These are phyloP conservation scores for Periophthalmodon schlosseri DNA, from an alignment of 2,113 vertebrate genomes.

Conservation along the genomic window DNA sequence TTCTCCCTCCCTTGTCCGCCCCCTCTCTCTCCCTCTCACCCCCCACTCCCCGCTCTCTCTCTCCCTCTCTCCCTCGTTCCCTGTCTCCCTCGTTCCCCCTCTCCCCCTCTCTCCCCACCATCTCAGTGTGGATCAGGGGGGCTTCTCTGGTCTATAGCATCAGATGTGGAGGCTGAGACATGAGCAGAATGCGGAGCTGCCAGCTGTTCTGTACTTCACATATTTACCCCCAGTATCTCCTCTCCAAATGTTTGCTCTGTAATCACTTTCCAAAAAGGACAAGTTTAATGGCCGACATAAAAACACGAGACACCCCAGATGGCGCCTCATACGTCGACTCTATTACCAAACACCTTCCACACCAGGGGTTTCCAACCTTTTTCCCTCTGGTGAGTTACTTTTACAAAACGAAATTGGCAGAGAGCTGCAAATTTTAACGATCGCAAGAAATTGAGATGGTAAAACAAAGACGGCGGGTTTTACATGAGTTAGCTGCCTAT, in stretches of 20 bases:
- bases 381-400: too few species aligned
- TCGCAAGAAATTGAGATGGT: too few species aligned
- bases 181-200: conserved; percentile 43
- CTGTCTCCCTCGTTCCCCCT: not conserved
- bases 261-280: conserved; percentile 22
- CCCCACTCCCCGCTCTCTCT: too few species aligned
- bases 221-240: conserved; percentile 27
- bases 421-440: too few species aligned
- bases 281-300: conserved; percentile 8
- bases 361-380: too few species aligned
- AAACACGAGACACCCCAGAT: conserved; percentile 12
- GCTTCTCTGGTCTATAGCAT: conserved; percentile 42
- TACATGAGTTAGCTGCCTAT: too few species aligned
- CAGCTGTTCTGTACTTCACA: conserved; percentile 47
- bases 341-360: not conserved
- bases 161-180: conserved; percentile 51
- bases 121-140: conserved; percentile 47
- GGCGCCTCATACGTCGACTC: conserved; percentile 12
- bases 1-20: too few species aligned
- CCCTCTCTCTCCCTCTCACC: too few species aligned
- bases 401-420: too few species aligned
- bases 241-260: conserved; percentile 1
- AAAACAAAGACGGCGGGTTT: too few species aligned
- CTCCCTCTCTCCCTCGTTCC: not conserved
- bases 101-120: conserved; percentile 24